Base-by-base conservation (phyloP, 1,140 invertebrate genomes). In the Drosophila parabipectinata region DNA sequence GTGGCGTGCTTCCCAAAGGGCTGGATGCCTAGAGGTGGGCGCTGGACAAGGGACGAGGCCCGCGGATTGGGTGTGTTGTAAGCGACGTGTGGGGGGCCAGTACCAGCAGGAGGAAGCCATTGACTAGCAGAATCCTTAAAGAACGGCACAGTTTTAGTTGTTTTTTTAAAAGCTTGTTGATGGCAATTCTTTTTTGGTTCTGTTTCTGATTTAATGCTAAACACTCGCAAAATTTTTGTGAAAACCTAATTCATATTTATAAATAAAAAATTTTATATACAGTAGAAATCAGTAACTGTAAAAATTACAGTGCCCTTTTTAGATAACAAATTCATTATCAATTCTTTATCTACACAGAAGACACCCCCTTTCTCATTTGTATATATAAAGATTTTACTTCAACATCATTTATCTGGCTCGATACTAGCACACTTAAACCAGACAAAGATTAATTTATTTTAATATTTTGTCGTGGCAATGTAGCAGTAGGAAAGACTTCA, bases 161-260 rank as follows among this genome's bases (percentile, higher is more conserved):
- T 32, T 66, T 37, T 37, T 37, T 39, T 37, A 14, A 18, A 10
- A 10, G 14, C 24, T 18, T 44, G 14, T 47, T 60, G 34, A 28
- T 26, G 24, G 44, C 44, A 47, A 47, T 47, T 47, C 8, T 21
- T 47, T 8, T 45, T 24, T 47, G 44, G 18, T 47, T 47, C 44
- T 21, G 44, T 21, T 47, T 47, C 48, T 50, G 2, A 30, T 15
- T 59, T 7, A 47, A 18, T 12, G 15, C 18, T 24, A 47, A 47
- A 21, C 6, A 44, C 41, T 44, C 0, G 7, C 44, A 28, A 78
- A 71, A 67, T 79, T 67, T 78, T 62, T 15, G 30, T 61, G 45
- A 52, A 18, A 44, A 47, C 18, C 8, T 24, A 21, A 21, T 47
- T 47, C 8, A 47, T 21, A 47, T 47, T 47, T 47, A 47, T 18